Evolutionary conservation across 2,888 invertebrate species (phyloP).

Genomic region (Meghimatium bilineatum): DNA sequence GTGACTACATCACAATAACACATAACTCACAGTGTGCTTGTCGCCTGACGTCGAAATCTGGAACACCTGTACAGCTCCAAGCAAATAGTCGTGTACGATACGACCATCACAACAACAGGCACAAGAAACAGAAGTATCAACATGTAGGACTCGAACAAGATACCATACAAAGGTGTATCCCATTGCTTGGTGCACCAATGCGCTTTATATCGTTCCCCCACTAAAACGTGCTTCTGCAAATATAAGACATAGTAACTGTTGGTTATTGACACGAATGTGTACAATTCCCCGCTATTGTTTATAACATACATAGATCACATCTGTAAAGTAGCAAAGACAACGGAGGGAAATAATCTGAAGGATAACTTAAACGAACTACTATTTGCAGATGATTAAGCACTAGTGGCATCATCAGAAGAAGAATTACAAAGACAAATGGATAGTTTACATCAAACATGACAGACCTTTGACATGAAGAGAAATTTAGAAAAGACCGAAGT

Average conservation of each 20-base stretch:
- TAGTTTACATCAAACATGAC: too few relatives aligned
- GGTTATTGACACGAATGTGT: too few relatives aligned
- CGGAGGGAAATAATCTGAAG: too few relatives aligned
- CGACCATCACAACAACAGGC: conserved; percentile 83
- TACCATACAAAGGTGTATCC: conserved; percentile 56
- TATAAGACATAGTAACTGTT: neutral
- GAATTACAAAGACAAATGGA: too few relatives aligned
- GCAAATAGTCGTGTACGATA: conserved; percentile 83
- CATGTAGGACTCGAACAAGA: conserved; percentile 82
- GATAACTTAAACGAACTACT: too few relatives aligned
- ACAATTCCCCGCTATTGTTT: too few relatives aligned
- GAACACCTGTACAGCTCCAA: conserved; percentile 83
- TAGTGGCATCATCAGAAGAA: too few relatives aligned
- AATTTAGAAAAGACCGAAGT: too few relatives aligned
- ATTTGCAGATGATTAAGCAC: too few relatives aligned
- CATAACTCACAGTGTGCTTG: conserved; percentile 44
- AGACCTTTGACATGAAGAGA: too few relatives aligned
- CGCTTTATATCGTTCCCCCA: conserved; percentile 58
- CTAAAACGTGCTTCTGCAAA: conserved; percentile 61
- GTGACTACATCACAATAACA: neutral
- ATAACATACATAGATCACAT: too few relatives aligned
- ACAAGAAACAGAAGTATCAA: conserved; percentile 82
- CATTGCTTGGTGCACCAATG: conserved; percentile 82
- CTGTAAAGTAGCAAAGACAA: too few relatives aligned
- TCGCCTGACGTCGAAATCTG: conserved; percentile 80